A percentile compares a stretch with the other conserved stretches of the same genome.
phyloP scores from a whole-genome alignment of 2,113 vertebrate species.

The Alaudala cheleensis region DNA sequence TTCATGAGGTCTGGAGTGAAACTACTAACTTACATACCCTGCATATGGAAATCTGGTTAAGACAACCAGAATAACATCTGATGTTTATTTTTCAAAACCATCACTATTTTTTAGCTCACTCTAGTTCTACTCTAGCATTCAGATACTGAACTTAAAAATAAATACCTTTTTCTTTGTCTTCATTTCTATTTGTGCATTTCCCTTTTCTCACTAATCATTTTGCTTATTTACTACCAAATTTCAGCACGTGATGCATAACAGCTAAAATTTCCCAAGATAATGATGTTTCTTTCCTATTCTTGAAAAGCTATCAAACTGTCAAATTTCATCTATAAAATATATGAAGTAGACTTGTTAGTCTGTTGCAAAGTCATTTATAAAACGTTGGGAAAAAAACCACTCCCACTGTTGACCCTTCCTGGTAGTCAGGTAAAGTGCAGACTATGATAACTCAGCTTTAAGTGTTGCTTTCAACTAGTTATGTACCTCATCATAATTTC shows the following conservation, averaged over 20 bases:
- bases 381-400: background rate
- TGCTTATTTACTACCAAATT: background rate
- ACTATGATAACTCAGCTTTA: background rate
- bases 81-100: background rate
- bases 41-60: background rate
- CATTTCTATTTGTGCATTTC: background rate
- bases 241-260: background rate
- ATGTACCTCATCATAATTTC: background rate
- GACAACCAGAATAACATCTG: background rate
- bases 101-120: background rate
- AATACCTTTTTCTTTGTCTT: background rate
- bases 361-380: background rate
- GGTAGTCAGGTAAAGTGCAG: background rate
- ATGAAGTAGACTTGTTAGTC: background rate
- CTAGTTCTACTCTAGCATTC: background rate
- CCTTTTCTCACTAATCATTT: background rate
- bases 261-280: background rate
- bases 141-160: background rate
- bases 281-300: background rate
- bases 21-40: background rate
- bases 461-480: background rate
- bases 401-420: background rate
- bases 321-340: background rate
- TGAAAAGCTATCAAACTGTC: background rate
- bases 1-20: background rate